Evolutionary conservation across 1,140 invertebrate genomes (phyloP).

Genomic region (Bombus affinis): DNA sequence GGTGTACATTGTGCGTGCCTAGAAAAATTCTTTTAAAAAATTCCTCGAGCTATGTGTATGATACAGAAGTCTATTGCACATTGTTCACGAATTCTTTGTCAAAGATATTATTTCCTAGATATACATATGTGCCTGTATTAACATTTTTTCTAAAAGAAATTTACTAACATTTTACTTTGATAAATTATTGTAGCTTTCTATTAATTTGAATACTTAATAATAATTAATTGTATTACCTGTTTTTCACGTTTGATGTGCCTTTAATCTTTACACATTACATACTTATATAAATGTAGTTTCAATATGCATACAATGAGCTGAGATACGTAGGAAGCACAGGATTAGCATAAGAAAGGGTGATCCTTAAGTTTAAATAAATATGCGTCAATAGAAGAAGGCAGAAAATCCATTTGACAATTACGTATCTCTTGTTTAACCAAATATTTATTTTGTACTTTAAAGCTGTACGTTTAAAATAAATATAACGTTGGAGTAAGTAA

Average conservation of each 20-base stretch:
- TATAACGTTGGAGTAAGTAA: neutral
- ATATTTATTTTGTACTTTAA: neutral
- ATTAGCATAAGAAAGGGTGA: slow-evolving; percentile 30
- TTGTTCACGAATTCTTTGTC: slow-evolving; percentile 27
- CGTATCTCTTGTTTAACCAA: neutral
- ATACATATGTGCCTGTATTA: neutral
- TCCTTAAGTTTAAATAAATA: slow-evolving; percentile 19
- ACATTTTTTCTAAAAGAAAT: neutral
- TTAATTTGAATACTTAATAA: neutral
- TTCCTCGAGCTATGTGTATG: neutral
- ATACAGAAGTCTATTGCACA: neutral
- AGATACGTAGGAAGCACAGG: neutral
- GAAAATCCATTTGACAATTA: neutral
- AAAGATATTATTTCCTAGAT: neutral
- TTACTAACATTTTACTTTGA: neutral
- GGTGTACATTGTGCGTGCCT: slow-evolving; percentile 53
- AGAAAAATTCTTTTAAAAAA: slow-evolving; percentile 52
- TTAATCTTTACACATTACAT: slow-evolving; percentile 2
- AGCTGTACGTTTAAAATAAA: neutral
- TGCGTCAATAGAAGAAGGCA: neutral
- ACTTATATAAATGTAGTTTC: neutral
- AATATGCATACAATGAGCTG: neutral
- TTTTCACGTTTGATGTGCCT: neutral
- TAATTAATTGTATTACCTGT: neutral
- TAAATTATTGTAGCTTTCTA: neutral